These are phyloP conservation scores for Horisme vitalbata DNA, from an alignment of 2,888 invertebrate genomes.

Conservation along the genomic window DNA sequence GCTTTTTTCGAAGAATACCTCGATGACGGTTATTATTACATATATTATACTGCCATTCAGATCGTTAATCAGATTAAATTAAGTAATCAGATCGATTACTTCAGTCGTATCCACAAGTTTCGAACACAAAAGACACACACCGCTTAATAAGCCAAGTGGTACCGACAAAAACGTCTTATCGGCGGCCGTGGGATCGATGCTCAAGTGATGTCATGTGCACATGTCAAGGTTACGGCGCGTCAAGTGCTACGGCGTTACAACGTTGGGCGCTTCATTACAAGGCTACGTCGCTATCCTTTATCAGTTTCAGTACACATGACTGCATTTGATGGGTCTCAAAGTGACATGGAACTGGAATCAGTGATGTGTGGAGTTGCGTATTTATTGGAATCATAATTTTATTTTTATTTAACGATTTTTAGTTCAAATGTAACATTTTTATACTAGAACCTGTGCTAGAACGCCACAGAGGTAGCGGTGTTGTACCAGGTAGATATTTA, in stretches of 20 bases:
- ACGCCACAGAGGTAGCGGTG: too few species aligned
- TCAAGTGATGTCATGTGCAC: constrained; percentile 29
- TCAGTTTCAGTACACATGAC: constrained; percentile 14
- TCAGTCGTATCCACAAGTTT: constrained; percentile 48
- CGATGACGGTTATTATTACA: too few species aligned
- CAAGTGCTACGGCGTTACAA: constrained; percentile 18
- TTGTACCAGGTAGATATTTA: too few species aligned
- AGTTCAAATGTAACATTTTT: too few species aligned
- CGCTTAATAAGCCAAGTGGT: constrained; percentile 77
- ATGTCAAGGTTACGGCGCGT: constrained; percentile 31
- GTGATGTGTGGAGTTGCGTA: neutral
- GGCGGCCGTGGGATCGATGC: constrained; percentile 34
- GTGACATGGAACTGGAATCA: constrained; percentile 5
- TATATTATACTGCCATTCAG: too few species aligned
- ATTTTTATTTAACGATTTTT: too few species aligned
- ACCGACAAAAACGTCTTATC: constrained; percentile 58
- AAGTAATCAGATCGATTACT: too few species aligned
- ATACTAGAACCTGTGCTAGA: too few species aligned
- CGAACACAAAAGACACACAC: constrained; percentile 49
- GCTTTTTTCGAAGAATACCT: too few species aligned
- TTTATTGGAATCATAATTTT: too few species aligned
- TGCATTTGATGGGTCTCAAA: constrained; percentile 10
- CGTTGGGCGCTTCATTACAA: constrained; percentile 12
- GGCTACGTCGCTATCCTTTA: constrained; percentile 13
- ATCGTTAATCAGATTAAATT: too few species aligned